Evolutionary conservation across 2,113 vertebrate species (phyloP).

Genomic region (Colinus virginianus): DNA sequence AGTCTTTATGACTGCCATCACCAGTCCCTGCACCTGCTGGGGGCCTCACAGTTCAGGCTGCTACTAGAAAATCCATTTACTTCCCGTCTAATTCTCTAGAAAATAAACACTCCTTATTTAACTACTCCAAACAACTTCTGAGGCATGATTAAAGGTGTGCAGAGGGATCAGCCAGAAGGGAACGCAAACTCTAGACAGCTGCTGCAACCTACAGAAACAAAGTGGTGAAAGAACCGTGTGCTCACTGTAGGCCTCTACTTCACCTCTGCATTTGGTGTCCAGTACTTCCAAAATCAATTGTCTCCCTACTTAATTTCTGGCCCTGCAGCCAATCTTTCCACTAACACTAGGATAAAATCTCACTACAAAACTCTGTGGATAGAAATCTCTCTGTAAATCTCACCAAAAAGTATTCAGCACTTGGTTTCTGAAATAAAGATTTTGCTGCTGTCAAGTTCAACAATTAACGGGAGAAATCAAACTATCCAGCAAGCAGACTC

Average conservation of each 20-base stretch:
- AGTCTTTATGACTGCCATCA: background rate
- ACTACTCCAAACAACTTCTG: background rate
- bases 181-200: background rate
- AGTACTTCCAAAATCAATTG: background rate
- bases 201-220: background rate
- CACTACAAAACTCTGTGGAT: background rate
- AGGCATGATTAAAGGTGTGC: background rate
- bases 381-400: conserved; percentile 10
- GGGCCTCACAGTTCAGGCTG: background rate
- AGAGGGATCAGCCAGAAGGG: background rate
- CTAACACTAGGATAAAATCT: background rate
- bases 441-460: background rate
- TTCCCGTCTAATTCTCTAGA: background rate
- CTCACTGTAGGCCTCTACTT: rapidly evolving
- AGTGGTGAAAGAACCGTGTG: rapidly evolving
- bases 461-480: background rate
- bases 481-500: background rate
- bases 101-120: background rate
- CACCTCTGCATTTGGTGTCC: background rate
- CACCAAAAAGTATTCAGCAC: background rate
- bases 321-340: background rate
- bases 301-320: background rate
- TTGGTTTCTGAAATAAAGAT: background rate
- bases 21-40: background rate
- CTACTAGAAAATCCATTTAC: background rate